These are phyloP conservation scores for Scaptodrosophila lebanonensis DNA, from an alignment of 1,140 invertebrate genomes.

Conservation along the genomic window DNA sequence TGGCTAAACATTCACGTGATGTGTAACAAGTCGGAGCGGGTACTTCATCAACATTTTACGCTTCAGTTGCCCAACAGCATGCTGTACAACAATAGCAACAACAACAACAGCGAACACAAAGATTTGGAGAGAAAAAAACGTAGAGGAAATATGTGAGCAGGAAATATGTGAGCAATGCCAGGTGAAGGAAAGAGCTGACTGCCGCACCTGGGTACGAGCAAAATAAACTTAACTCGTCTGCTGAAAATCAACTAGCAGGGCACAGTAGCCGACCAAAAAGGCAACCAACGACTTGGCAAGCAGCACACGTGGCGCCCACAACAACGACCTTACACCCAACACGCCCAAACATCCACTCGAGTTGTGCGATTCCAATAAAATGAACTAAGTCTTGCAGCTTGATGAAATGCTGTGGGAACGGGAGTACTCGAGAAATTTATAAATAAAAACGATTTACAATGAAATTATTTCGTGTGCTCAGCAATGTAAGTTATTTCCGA, in stretches of 20 bases:
- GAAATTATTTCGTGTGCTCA: no score
- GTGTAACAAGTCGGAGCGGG: constrained; percentile 41
- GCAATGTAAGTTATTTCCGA: no score
- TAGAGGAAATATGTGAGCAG: no score
- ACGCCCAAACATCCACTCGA: no score
- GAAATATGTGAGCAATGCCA: constrained; percentile 59
- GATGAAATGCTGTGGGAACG: no score
- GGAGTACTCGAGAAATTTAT: no score
- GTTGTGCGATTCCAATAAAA: no score
- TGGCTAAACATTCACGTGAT: constrained; percentile 55
- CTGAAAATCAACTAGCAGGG: constrained; percentile 63
- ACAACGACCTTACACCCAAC: constrained; percentile 62
- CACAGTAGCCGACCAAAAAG: constrained; percentile 18
- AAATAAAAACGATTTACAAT: no score
- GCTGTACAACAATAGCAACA: constrained; percentile 12
- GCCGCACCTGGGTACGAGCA: constrained; percentile 48
- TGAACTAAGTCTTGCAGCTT: no score
- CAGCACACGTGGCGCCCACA: constrained; percentile 39
- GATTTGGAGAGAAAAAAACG: no score
- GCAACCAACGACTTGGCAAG: constrained; percentile 2
- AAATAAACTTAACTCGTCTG: constrained; percentile 72
- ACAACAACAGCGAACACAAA: constrained; percentile 40
- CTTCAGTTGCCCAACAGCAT: constrained; percentile 47
- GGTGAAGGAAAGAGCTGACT: constrained; percentile 18
- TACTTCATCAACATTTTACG: constrained; percentile 74